These are phyloP conservation scores for Brienomyrus brachyistius DNA, from an alignment of 2,113 vertebrate genomes.

Conservation along the genomic window DNA sequence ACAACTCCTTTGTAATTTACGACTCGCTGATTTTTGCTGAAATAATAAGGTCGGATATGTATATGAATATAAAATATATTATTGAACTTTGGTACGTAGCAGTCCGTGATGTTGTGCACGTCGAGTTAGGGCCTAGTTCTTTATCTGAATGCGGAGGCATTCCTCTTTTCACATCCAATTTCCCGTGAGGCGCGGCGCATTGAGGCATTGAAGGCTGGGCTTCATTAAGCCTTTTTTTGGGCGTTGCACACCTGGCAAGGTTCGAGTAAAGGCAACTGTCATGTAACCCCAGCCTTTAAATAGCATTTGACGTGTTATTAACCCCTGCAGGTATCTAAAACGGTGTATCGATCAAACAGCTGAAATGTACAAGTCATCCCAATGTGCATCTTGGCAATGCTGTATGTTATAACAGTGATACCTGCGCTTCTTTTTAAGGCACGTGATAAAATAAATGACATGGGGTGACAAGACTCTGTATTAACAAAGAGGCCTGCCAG, in stretches of 20 bases:
- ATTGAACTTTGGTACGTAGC: background rate
- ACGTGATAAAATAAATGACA: background rate
- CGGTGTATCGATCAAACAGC: background rate
- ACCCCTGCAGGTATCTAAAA: background rate
- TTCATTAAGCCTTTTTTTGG: constrained; percentile 3
- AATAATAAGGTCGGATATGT: background rate
- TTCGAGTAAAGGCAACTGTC: constrained; percentile 2
- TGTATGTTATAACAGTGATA: background rate
- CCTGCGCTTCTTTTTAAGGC: background rate
- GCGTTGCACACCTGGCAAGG: background rate
- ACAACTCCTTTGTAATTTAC: background rate
- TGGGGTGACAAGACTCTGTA: background rate
- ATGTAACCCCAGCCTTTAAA: background rate
- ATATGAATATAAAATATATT: background rate
- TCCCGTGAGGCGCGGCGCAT: background rate
- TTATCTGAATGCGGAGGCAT: background rate
- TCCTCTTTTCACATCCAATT: constrained; percentile 9
- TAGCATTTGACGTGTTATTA: background rate
- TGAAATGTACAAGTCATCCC: background rate
- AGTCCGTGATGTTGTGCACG: background rate
- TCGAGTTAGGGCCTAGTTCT: background rate
- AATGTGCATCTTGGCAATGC: background rate
- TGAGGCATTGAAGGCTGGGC: background rate
- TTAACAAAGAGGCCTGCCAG: background rate
- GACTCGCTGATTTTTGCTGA: background rate